phyloP scores from a whole-genome alignment of 2,797 vertebrate species.

The Notoglanidium macrostoma region DNA sequence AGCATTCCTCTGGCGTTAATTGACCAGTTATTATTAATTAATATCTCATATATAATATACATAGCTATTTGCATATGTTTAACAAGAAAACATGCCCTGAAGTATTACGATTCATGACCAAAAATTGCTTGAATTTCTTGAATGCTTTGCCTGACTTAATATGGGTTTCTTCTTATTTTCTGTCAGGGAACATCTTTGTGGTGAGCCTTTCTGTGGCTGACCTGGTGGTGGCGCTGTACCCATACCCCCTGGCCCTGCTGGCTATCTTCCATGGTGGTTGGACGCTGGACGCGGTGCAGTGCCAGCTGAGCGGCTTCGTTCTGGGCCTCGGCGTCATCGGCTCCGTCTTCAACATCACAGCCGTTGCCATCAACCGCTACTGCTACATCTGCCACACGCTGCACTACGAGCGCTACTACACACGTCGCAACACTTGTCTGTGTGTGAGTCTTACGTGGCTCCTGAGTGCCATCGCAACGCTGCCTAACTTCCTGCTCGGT shows the following conservation, averaged over 20 bases:
- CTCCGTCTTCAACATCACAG: conserved; percentile 57
- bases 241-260: conserved; percentile 53
- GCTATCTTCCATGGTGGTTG: conserved; percentile 54
- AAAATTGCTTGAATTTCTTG: not conserved
- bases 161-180: not conserved
- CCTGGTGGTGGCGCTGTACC: conserved; percentile 59
- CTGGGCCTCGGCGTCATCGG: conserved; percentile 58
- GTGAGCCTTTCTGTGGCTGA: conserved; percentile 59
- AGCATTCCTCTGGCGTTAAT: not conserved
- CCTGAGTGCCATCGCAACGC: conserved; percentile 47
- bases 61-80: not conserved
- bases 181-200: conserved; percentile 57
- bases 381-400: conserved; percentile 58
- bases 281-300: conserved; percentile 53
- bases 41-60: not conserved
- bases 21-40: not conserved
- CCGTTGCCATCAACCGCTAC: conserved; percentile 58
- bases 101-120: not conserved
- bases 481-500: conserved; percentile 56
- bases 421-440: conserved; percentile 49
- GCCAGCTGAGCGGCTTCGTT: conserved; percentile 56
- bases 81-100: not conserved
- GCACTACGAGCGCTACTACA: conserved; percentile 49
- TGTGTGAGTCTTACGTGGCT: conserved; percentile 55
- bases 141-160: not conserved